Evolutionary conservation across 2,888 invertebrate species (phyloP), one percentile per base, ranked within the genome.

Genomic region (Kuschelorhynchus macadamiae): DNA sequence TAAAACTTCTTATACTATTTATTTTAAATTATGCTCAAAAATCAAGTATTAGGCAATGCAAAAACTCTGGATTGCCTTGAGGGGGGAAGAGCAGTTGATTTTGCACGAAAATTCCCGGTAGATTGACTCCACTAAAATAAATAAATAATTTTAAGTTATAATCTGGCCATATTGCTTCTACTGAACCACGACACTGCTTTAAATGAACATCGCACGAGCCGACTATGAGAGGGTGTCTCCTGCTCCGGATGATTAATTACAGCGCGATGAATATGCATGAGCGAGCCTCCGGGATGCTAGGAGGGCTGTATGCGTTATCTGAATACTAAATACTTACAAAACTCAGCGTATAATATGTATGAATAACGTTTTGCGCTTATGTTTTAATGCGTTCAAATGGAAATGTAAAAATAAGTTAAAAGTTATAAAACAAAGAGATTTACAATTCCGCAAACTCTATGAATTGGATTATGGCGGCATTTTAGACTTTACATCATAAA

Each of bases 191-290:
- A 7, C 25, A 25, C 25, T 25, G 25, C 25, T 7, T 7, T 25
- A 25, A 25, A 25, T 25, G n/a, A n/a, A 5, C 25, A 25, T 25
- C 25, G 12, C 18, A 63, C 36, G 56, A 64, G 49, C 14, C 65
- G 65, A 49, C 46, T 42, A 21, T 65, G 65, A 16, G 56, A 49
- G 50, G 59, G 59, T 73, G 64, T 71, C 64, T 70, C 76, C 74
- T 74, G 70, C 71, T 65, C 79, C 77, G 77, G 80, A 81, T 82
- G 82, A 82, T 82, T 82, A 81, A 82, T 82, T 82, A 82, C 81
- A 71, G 75, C 74, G 74, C 79, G 80, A 82, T 82, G 81, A 82
- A 82, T 82, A 82, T 82, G 82, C 81, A 82, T 82, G 81, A 69
- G 60, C 50, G 81, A 77, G 73, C 70, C 50, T 44, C 44, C 46